Conservation (phyloP, 2,113 vertebrate species). For the Todiramphus saurophagus region DNA sequence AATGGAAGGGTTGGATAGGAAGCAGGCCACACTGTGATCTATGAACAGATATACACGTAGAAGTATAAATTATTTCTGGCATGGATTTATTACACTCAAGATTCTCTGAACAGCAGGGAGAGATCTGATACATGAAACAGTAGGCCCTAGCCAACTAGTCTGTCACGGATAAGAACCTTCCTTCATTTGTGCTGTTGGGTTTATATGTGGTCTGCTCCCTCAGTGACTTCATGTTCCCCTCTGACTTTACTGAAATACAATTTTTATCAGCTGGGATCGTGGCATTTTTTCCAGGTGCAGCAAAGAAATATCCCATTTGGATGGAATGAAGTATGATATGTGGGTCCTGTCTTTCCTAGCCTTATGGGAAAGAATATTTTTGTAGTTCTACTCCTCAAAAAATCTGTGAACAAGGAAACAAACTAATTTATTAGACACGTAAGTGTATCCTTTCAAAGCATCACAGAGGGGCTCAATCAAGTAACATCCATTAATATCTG, state of each 20-base stretch:
- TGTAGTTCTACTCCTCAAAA: background rate
- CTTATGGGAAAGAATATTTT: background rate
- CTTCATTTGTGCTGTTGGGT: background rate
- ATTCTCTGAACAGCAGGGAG: constrained; percentile 8
- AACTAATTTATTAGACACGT: background rate
- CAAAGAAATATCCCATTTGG: background rate
- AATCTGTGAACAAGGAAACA: background rate
- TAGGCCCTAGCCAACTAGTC: background rate
- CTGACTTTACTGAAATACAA: background rate
- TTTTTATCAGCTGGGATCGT: background rate
- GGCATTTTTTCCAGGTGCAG: constrained; percentile 5
- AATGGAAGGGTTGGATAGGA: background rate
- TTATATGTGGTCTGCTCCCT: background rate
- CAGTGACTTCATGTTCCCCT: background rate
- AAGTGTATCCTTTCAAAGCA: background rate
- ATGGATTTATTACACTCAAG: background rate
- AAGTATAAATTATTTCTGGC: constrained; percentile 9
- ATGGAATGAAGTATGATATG: background rate
- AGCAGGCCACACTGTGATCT: background rate
- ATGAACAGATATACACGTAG: background rate
- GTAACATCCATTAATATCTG: background rate
- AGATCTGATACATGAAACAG: constrained; percentile 7
- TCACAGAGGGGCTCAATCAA: background rate
- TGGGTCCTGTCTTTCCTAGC: background rate
- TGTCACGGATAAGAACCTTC: background rate